Evolutionary conservation across 2,888 invertebrate species (phyloP), one percentile per base, ranked within the genome.

Genomic region (Ichneumoninae sp.): DNA sequence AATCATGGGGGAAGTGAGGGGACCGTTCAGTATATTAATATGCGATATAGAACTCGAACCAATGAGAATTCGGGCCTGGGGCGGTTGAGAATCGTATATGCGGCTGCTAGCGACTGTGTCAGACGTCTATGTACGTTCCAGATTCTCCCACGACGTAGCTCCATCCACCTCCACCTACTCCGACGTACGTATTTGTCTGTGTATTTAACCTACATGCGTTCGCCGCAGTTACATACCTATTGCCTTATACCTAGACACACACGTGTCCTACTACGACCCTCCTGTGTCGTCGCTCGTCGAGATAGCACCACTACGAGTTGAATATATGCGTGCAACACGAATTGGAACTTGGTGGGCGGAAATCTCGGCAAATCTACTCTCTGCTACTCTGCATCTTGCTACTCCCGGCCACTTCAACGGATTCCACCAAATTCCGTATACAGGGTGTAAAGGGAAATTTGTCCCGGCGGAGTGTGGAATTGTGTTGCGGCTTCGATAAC

Each of bases 161-260:
- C 33, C 66, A 80, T 57, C 65, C 52, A 50, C 26, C 52, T 44
- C 60, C 60, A 65, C 62, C 47, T 57, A 44, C 54, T 36, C 36
- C 66, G 60, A 57, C 74, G 68, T 82, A 74, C 74, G 83, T 80
- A 80, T 80, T 80, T 80, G 83, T 71, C 79, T 83, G 83, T 83
- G 83, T 83, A 80, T 83, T 80, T 83, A 83, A 83, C 83, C 83
- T 80, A 83, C 79, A 83, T 83, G 83, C 83, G 83, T 83, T 62
- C 71, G 66, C 79, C 79, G 76, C 75, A 79, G 79, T 76, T 80
- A 80, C 83, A 80, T 80, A 83, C 83, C 60, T 60, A 75, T 75
- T 52, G 47, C 13, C 70, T 71, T 71, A 79, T 76, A 76, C 76
- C 54, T 30, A 69, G 50, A 16, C 30, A 47, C 65, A 74, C 72